These are phyloP conservation scores for Oryzias woworae DNA, from an alignment of 2,113 vertebrate species.

Conservation along the genomic window DNA sequence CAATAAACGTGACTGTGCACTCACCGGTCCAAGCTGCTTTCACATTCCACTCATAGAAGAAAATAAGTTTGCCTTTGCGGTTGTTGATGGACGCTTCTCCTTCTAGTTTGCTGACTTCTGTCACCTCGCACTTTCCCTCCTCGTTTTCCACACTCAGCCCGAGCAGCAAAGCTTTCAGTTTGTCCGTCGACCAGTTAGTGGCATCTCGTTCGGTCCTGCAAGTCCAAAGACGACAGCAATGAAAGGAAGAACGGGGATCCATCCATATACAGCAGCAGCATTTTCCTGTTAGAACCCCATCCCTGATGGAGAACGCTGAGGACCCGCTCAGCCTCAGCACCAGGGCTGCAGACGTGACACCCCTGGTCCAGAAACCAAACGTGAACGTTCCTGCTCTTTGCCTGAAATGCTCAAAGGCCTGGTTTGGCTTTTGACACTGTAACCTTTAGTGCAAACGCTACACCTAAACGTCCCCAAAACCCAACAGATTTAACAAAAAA, in stretches of 20 bases:
- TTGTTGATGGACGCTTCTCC: conserved; percentile 98
- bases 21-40: conserved; percentile 85
- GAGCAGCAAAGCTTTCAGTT: conserved; percentile 86
- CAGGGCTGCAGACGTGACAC: too few species aligned
- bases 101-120: conserved; percentile 89
- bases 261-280: too few species aligned
- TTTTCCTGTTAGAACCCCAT: too few species aligned
- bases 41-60: conserved; percentile 96
- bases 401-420: too few species aligned
- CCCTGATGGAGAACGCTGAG: too few species aligned
- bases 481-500: too few species aligned
- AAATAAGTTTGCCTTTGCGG: conserved; percentile 97
- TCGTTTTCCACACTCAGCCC: conserved; percentile 83
- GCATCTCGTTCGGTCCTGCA: conserved; percentile 95
- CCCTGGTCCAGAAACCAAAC: too few species aligned
- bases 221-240: neutral
- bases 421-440: too few species aligned
- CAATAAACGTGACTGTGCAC: neutral
- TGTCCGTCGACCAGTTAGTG: conserved; percentile 93
- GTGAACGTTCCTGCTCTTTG: too few species aligned
- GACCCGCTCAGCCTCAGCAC: too few species aligned
- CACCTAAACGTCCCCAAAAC: too few species aligned
- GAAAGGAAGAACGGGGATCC: neutral
- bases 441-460: too few species aligned
- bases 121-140: conserved; percentile 90